Conservation (phyloP, 2,113 vertebrate species). For the Pachypanchax playfairii region DNA sequence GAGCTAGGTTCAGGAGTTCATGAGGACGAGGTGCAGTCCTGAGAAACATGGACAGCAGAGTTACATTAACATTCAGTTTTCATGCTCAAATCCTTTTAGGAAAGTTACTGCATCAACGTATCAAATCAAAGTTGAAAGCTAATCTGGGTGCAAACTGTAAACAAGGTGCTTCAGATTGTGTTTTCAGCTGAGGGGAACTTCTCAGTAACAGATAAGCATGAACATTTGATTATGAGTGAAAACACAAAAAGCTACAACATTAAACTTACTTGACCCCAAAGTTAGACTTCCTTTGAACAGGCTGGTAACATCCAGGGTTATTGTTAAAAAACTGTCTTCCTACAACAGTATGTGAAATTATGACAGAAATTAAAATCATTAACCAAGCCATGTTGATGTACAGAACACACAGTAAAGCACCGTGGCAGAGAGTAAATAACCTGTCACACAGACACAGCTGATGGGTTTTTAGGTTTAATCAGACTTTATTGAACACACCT, state of each 20-base stretch:
- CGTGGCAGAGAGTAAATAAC: neutral
- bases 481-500: conserved; percentile 36
- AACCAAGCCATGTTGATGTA: conserved; percentile 3
- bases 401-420: neutral
- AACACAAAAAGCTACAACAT: neutral
- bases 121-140: too few relatives aligned
- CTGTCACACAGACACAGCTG: neutral
- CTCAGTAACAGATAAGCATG: too few relatives aligned
- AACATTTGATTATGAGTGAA: neutral
- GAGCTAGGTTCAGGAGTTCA: conserved; percentile 75
- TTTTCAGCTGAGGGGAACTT: too few relatives aligned
- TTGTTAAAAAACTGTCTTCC: conserved; percentile 69
- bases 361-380: conserved; percentile 54
- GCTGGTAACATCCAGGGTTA: conserved; percentile 74
- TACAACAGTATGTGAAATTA: conserved; percentile 44
- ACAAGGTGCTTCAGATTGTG: too few relatives aligned
- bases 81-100: neutral
- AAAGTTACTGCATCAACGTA: neutral
- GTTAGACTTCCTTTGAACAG: conserved; percentile 47
- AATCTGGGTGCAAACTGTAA: too few relatives aligned
- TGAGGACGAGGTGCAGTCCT: conserved; percentile 77
- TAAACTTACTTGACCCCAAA: conserved; percentile 57
- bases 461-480: conserved; percentile 9
- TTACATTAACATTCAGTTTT: conserved; percentile 2
- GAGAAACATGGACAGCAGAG: neutral